Evolutionary conservation across 2,113 vertebrate genomes (phyloP), one percentile per base, ranked within the genome.

Genomic region (Anhinga anhinga): DNA sequence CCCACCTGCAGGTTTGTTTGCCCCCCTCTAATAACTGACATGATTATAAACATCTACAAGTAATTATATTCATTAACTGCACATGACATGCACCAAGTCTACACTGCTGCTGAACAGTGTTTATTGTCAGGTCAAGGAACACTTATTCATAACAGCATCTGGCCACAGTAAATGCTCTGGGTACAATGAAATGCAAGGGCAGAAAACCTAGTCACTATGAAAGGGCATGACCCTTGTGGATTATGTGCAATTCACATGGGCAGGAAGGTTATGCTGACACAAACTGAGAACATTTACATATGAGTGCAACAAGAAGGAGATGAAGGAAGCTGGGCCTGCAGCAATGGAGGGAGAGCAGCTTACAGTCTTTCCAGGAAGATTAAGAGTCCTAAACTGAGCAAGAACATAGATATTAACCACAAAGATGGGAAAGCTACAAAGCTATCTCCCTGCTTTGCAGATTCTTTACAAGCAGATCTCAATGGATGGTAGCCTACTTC

Each of bases 231-330:
- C 29, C 8, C 22, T 26, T 15, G 23, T 44, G 49, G 26, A 22
- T 44, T 53, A 49, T 0, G 4, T n/a, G 27, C 45, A 49, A 7
- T 42, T 62, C 26, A 52, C 5, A 5, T 0, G 1, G 38, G 22
- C 32, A 88, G 56, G n/a, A 73, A 80, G 22, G 29, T 15, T 52
- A 38, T 6, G 15, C 36, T 47, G 49, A 56, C 40, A 62, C 70
- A 65, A 63, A 47, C 34, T 25, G 34, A 52, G 22, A 67, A 47
- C 10, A 30, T 65, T 53, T 42, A 59, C 1, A 3, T 6, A 8
- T 2, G 34, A 38, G 19, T 5, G 16, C n/a, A 53, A 55, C n/a
- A 50, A 32, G 36, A 13, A 42, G 30, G 30, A 36, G n/a, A 53
- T 5, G 1, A 21, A 74, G 16, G 49, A 83, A 92, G 21, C 11